Conservation (phyloP, 2,888 invertebrate genomes). For the Dasypogon diadema region DNA sequence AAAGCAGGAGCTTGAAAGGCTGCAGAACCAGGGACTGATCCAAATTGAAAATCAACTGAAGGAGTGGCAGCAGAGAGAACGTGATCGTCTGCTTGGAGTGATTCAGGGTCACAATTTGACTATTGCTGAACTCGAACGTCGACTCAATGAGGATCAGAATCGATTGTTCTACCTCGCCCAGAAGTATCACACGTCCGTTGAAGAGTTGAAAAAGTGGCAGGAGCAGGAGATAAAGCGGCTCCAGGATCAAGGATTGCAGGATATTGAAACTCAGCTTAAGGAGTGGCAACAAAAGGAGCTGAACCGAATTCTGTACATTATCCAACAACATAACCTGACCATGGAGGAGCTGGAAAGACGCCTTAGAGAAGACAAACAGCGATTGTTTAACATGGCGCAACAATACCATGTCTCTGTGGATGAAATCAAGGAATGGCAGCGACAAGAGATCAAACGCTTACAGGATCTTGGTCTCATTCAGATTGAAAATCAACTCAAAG, state of each 20-base stretch:
- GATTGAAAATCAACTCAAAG: slow-evolving; percentile 59
- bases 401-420: slow-evolving; percentile 60
- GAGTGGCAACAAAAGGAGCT: slow-evolving; percentile 63
- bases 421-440: slow-evolving; percentile 60
- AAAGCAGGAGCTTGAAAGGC: slow-evolving; percentile 62
- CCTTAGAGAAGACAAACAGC: slow-evolving; percentile 60
- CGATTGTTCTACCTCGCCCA: slow-evolving; percentile 62
- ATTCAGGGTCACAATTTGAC: slow-evolving; percentile 64
- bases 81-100: slow-evolving; percentile 61
- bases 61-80: slow-evolving; percentile 64
- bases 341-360: slow-evolving; percentile 62
- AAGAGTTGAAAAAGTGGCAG: slow-evolving; percentile 65
- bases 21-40: slow-evolving; percentile 61
- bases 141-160: slow-evolving; percentile 63
- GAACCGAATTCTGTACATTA: slow-evolving; percentile 62
- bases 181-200: slow-evolving; percentile 60
- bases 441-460: slow-evolving; percentile 61
- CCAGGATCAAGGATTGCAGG: slow-evolving; percentile 63
- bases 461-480: slow-evolving; percentile 61
- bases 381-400: slow-evolving; percentile 61
- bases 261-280: slow-evolving; percentile 62
- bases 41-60: slow-evolving; percentile 61
- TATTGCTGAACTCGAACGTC: slow-evolving; percentile 65
- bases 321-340: slow-evolving; percentile 61
- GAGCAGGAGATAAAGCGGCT: slow-evolving; percentile 63